phyloP scores from a whole-genome alignment of 2,797 vertebrate species.

The Platyrinchus mystaceus region DNA sequence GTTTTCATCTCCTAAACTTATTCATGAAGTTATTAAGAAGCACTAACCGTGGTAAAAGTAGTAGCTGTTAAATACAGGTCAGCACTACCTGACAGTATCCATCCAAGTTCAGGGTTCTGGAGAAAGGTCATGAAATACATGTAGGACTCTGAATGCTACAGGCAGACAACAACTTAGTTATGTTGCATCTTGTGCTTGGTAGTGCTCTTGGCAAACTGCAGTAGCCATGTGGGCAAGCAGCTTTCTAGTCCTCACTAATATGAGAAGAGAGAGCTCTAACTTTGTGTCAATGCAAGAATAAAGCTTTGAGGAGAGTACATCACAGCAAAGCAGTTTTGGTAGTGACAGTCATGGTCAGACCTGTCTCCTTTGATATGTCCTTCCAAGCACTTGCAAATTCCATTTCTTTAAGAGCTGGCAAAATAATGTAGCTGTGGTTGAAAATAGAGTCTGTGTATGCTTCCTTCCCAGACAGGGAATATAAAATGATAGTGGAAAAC shows the following conservation, averaged over 20 bases:
- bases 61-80: neutral
- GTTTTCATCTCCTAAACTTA: neutral
- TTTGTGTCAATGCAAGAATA: neutral
- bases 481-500: neutral
- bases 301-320: neutral
- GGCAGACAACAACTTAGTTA: neutral
- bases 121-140: rapidly evolving
- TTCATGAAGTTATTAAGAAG: neutral
- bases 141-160: neutral
- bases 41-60: neutral
- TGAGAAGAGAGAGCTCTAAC: neutral
- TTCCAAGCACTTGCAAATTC: neutral
- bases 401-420: neutral
- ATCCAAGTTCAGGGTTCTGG: neutral
- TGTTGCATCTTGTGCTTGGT: neutral
- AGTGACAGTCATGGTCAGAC: neutral
- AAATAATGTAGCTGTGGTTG: neutral
- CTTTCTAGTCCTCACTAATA: neutral
- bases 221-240: neutral
- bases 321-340: neutral
- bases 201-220: neutral
- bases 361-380: neutral
- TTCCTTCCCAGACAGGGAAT: neutral
- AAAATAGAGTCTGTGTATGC: neutral
- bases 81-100: neutral